Conservation (phyloP, 1,140 invertebrate genomes). For the Drosophila setifemur region DNA sequence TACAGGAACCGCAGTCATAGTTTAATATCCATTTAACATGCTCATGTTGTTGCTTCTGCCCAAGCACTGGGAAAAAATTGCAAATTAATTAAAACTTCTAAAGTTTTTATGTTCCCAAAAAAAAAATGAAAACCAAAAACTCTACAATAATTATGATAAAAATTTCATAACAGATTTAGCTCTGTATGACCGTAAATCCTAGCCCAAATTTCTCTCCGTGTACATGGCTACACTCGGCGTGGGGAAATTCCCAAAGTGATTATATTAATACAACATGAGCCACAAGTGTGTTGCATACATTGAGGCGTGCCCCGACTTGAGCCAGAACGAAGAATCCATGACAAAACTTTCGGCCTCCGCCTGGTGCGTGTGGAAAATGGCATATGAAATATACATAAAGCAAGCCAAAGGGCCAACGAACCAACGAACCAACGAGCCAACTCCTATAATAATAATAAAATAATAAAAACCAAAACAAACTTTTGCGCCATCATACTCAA, state of each 20-base stretch:
- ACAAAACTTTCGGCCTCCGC: slow-evolving; percentile 36
- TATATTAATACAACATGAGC: slow-evolving; percentile 81
- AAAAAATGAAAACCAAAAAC: neutral
- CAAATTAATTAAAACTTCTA: neutral
- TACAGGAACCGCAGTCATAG: slow-evolving; percentile 63
- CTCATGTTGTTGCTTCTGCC: slow-evolving; percentile 45
- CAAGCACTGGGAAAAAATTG: slow-evolving; percentile 11
- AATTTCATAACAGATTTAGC: neutral
- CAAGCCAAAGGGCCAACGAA: too few relatives aligned
- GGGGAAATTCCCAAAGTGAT: slow-evolving; percentile 75
- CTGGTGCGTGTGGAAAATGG: slow-evolving; percentile 15
- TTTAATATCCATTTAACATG: slow-evolving; percentile 80
- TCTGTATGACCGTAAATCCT: too few relatives aligned
- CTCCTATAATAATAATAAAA: slow-evolving; percentile 40
- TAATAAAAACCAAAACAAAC: slow-evolving; percentile 43
- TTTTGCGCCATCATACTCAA: slow-evolving; percentile 25
- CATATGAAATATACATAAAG: slow-evolving; percentile 46
- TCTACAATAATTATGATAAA: neutral
- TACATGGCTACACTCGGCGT: neutral
- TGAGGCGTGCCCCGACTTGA: slow-evolving; percentile 48
- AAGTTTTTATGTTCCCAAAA: too few relatives aligned
- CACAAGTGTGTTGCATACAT: slow-evolving; percentile 76
- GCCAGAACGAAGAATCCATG: slow-evolving; percentile 61
- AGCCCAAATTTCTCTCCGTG: too few relatives aligned
- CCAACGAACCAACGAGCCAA: slow-evolving; percentile 25